These are phyloP conservation scores for Cyclura pinguis DNA, from an alignment of 2,797 vertebrate genomes.

Conservation along the genomic window DNA sequence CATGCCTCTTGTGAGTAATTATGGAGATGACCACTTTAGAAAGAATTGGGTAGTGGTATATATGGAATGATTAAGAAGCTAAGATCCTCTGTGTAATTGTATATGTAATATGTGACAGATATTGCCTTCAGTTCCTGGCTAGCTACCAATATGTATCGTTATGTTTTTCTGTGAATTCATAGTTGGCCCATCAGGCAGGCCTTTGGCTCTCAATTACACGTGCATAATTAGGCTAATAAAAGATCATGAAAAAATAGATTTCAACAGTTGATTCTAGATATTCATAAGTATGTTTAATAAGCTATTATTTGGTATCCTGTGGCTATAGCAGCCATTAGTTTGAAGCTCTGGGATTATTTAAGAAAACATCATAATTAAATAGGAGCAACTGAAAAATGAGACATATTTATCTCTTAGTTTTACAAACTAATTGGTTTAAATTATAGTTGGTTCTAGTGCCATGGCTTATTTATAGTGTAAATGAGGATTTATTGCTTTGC, in stretches of 20 bases:
- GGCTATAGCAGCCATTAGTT: neutral
- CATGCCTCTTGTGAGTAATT: neutral
- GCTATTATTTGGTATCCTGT: constrained; percentile 9
- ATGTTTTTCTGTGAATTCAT: neutral
- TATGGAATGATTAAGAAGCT: neutral
- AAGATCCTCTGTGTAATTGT: neutral
- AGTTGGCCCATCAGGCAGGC: neutral
- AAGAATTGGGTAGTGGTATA: neutral
- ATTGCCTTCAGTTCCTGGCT: neutral
- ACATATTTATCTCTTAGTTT: constrained; percentile 2
- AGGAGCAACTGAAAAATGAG: neutral
- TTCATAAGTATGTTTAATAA: neutral
- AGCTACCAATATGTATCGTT: neutral
- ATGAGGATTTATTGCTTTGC: constrained; percentile 40
- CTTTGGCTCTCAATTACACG: neutral
- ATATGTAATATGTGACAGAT: neutral
- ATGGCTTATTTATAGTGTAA: constrained; percentile 39
- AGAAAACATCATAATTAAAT: constrained; percentile 19
- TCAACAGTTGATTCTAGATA: neutral
- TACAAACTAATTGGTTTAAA: constrained; percentile 36
- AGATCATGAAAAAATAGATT: neutral
- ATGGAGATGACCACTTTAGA: neutral
- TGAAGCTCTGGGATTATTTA: constrained; percentile 29
- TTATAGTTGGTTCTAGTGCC: constrained; percentile 38
- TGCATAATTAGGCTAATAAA: neutral